Evolutionary conservation across 2,797 vertebrate genomes (phyloP).

Genomic region (Sebastes paucispinis): DNA sequence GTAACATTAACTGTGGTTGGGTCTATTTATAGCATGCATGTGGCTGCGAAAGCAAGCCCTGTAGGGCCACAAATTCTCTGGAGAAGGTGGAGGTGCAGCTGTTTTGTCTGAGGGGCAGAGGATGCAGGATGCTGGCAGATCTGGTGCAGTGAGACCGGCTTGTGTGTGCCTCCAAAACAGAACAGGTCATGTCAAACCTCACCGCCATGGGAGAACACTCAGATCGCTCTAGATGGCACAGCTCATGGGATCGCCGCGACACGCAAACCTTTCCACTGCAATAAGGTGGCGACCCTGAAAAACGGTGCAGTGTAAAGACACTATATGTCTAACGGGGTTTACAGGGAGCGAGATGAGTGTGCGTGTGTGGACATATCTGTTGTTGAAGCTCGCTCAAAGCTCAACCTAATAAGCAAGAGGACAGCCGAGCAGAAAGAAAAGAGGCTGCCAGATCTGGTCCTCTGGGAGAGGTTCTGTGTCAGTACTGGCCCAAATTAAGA

Average conservation of each 20-base stretch:
- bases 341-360: not conserved
- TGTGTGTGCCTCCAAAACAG: conserved; percentile 1
- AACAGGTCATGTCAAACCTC: conserved; percentile 14
- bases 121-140: conserved; percentile 27
- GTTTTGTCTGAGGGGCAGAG: conserved; percentile 14
- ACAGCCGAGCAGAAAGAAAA: conserved; percentile 62
- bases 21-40: conserved; percentile 6
- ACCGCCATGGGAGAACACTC: not conserved
- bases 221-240: not conserved
- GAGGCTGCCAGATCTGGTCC: conserved; percentile 58
- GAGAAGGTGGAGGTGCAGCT: not conserved
- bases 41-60: not conserved
- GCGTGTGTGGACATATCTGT: conserved; percentile 34
- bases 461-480: conserved; percentile 66
- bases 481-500: conserved; percentile 80
- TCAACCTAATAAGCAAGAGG: conserved; percentile 65
- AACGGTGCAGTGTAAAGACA: conserved; percentile 24
- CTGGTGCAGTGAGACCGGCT: conserved; percentile 15
- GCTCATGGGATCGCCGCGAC: conserved; percentile 18
- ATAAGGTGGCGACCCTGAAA: conserved; percentile 7
- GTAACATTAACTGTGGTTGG: conserved; percentile 10
- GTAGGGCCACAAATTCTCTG: not conserved
- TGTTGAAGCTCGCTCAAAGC: conserved; percentile 55
- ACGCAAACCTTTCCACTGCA: conserved; percentile 9
- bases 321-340: not conserved